Conservation (phyloP, 2,797 vertebrate genomes). For the Glossophaga mutica region DNA sequence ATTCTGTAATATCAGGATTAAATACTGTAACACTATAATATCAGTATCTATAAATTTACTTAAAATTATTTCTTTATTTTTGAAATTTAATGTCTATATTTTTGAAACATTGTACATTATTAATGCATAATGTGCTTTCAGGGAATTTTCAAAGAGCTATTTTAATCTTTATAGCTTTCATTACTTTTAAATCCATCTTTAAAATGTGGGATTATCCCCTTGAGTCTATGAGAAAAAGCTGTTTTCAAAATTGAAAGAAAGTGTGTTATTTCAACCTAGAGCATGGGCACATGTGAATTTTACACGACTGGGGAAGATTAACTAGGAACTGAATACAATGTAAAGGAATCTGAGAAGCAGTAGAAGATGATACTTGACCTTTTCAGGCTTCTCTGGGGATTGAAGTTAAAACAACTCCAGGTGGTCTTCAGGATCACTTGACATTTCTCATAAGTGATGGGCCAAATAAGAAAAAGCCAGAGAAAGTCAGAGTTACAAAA, state of each 20-base stretch:
- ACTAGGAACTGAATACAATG: conserved; percentile 6
- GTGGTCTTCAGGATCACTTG: conserved; percentile 77
- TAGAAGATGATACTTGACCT: conserved; percentile 72
- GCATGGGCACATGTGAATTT: conserved; percentile 40
- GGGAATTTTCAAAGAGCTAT: conserved; percentile 31
- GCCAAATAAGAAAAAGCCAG: conserved; percentile 53
- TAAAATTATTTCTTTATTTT: neutral
- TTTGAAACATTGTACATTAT: neutral
- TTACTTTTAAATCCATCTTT: conserved; percentile 49
- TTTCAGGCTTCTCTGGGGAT: conserved; percentile 66
- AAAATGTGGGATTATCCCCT: conserved; percentile 41
- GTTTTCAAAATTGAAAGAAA: conserved; percentile 70
- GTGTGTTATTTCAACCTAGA: conserved; percentile 54
- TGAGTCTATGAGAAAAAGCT: conserved; percentile 55
- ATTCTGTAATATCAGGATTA: neutral
- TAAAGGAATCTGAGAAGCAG: conserved; percentile 57
- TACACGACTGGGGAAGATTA: conserved; percentile 59
- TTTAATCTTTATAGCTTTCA: conserved; percentile 40
- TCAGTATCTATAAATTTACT: neutral
- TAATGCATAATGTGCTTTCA: conserved; percentile 6
- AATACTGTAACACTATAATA: neutral
- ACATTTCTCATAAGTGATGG: conserved; percentile 71
- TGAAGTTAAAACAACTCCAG: conserved; percentile 74
- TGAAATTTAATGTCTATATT: neutral
- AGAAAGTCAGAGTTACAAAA: conserved; percentile 58